Evolutionary conservation across 1,140 invertebrate species (phyloP).

Genomic region (Ceratosolen solmsi): DNA sequence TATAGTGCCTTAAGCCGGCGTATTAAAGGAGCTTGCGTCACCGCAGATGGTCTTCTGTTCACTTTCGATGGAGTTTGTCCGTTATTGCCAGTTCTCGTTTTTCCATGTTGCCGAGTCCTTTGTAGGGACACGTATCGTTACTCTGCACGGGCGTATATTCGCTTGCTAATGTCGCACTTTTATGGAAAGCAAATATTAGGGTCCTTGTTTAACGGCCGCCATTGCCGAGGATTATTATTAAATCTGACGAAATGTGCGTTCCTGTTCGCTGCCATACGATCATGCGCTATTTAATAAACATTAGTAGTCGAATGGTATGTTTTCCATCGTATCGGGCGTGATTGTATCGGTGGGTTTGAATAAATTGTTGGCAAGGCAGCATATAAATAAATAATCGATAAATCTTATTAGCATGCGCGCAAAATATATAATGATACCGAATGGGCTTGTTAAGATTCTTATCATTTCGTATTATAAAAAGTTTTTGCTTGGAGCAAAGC

Average conservation of each 20-base stretch:
- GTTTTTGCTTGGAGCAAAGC: background rate
- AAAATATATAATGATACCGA: background rate
- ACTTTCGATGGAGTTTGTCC: background rate
- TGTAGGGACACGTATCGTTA: background rate
- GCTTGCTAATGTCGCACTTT: background rate
- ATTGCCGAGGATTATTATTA: background rate
- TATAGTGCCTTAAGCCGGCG: background rate
- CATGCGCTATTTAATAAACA: background rate
- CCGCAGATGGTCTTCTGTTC: background rate
- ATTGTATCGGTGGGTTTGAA: background rate
- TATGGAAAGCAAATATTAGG: background rate
- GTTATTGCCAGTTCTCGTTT: background rate
- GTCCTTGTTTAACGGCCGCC: background rate
- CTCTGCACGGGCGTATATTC: background rate
- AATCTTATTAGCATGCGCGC: background rate
- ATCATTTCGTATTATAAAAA: constrained; percentile 9
- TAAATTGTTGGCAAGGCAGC: background rate
- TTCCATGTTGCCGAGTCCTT: background rate
- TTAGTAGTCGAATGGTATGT: background rate
- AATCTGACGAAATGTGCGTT: background rate
- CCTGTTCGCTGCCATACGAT: background rate
- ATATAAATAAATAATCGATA: constrained; percentile 8
- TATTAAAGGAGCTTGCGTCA: constrained; percentile 17
- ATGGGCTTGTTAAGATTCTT: constrained; percentile 12
- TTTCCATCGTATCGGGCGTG: background rate